Conservation (phyloP, 2,797 vertebrate species). For the Myoxocephalus aenaeus region DNA sequence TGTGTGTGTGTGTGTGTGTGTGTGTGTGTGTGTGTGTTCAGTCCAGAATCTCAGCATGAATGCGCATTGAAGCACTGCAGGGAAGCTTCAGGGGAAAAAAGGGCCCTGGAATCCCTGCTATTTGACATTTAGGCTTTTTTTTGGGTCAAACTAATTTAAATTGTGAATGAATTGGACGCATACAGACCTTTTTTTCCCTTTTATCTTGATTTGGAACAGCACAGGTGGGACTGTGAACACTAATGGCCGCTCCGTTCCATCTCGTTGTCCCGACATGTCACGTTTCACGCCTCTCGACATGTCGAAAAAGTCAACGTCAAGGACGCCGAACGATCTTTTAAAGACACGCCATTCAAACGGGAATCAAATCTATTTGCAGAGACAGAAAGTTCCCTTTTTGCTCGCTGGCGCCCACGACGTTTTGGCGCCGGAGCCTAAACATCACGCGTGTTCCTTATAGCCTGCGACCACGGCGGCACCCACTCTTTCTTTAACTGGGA, state of each 20-base stretch:
- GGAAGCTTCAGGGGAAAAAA: not conserved
- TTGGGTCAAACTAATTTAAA: not conserved
- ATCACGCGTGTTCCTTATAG: conserved; percentile 42
- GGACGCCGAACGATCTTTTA: no score
- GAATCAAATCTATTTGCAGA: conserved; percentile 35
- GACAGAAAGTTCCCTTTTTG: conserved; percentile 33
- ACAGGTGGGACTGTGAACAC: not conserved
- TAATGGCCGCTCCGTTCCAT: not conserved
- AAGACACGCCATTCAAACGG: not conserved
- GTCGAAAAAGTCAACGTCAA: not conserved
- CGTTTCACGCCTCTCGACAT: not conserved
- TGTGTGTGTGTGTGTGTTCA: not conserved
- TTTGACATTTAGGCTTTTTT: not conserved
- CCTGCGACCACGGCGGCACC: conserved; percentile 37
- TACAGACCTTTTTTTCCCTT: not conserved
- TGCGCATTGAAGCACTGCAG: not conserved
- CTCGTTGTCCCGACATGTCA: no score
- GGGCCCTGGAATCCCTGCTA: not conserved
- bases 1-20: not conserved
- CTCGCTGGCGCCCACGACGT: conserved; percentile 42
- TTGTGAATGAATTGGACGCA: not conserved
- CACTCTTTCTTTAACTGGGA: conserved; percentile 30
- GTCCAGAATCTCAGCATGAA: not conserved
- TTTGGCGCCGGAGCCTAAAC: conserved; percentile 40
- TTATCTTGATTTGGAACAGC: not conserved